phyloP scores from a whole-genome alignment of 2,113 vertebrate species.

The Nothobranchius furzeri region DNA sequence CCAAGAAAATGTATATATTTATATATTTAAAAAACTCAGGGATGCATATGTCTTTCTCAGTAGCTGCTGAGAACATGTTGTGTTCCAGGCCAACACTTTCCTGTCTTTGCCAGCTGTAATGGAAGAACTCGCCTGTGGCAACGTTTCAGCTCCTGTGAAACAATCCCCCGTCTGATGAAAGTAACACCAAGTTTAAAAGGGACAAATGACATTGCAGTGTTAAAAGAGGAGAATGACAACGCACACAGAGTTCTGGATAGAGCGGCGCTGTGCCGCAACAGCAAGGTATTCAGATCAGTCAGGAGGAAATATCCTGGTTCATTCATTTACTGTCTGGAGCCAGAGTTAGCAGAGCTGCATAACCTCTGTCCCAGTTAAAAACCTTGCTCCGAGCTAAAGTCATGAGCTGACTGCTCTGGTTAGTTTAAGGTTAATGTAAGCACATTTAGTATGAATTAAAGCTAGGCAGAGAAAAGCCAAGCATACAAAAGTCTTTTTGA shows the following conservation, averaged over 20 bases:
- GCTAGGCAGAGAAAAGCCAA: background rate
- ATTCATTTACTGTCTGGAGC: background rate
- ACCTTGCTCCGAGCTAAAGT: background rate
- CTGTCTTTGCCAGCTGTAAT: conserved; percentile 27
- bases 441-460: background rate
- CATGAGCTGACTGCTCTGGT: background rate
- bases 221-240: background rate
- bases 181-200: conserved; percentile 3
- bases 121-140: conserved; percentile 37
- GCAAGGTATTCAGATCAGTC: background rate
- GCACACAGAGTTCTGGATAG: background rate
- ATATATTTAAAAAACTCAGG: conserved; percentile 11
- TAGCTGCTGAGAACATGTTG: conserved; percentile 18
- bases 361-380: background rate
- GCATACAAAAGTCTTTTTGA: background rate
- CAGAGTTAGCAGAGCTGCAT: background rate
- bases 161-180: conserved; percentile 12
- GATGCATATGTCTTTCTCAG: conserved; percentile 24
- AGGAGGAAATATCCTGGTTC: background rate
- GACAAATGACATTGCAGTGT: background rate
- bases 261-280: background rate
- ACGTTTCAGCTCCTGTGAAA: conserved; percentile 28
- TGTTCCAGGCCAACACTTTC: conserved; percentile 7
- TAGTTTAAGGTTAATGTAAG: background rate
- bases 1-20: conserved; percentile 12